Conservation (phyloP, 2,888 invertebrate genomes). For the Dexiosoma caninum region DNA sequence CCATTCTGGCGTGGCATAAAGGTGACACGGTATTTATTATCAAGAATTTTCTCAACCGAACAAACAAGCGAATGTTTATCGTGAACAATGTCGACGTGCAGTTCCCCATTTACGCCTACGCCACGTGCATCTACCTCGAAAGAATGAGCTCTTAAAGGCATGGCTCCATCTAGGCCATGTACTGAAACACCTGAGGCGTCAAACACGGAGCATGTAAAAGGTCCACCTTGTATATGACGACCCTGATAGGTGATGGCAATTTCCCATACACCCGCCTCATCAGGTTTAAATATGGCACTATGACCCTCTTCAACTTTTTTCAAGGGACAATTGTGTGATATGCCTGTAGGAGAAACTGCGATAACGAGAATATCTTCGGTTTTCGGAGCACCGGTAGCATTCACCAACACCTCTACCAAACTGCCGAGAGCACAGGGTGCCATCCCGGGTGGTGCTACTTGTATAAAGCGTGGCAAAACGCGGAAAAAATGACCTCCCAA, state of each 20-base stretch:
- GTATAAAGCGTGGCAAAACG: conserved; percentile 90
- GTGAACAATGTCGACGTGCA: conserved; percentile 93
- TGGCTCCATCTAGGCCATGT: conserved; percentile 88
- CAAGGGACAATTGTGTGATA: conserved; percentile 89
- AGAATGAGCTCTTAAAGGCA: conserved; percentile 91
- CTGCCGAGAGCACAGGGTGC: conserved; percentile 97
- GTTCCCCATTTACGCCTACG: conserved; percentile 91
- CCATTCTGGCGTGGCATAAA: conserved; percentile 88
- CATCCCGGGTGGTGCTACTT: conserved; percentile 94
- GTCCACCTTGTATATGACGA: conserved; percentile 96
- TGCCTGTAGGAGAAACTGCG: conserved; percentile 93
- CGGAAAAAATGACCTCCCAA: conserved; percentile 87
- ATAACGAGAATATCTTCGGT: conserved; percentile 93
- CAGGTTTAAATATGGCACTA: conserved; percentile 97
- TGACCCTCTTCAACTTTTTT: conserved; percentile 92
- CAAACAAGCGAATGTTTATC: conserved; percentile 91
- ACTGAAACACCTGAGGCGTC: conserved; percentile 94
- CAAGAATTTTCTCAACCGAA: conserved; percentile 88
- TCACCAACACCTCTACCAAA: conserved; percentile 95
- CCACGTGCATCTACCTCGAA: conserved; percentile 87
- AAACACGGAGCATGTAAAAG: conserved; percentile 96
- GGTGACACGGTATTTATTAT: conserved; percentile 86
- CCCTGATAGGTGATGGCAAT: conserved; percentile 97
- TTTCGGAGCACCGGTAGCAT: conserved; percentile 88
- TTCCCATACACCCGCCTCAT: conserved; percentile 98